Base-by-base conservation (phyloP, 2,797 vertebrate species). In the Semotilus atromaculatus region DNA sequence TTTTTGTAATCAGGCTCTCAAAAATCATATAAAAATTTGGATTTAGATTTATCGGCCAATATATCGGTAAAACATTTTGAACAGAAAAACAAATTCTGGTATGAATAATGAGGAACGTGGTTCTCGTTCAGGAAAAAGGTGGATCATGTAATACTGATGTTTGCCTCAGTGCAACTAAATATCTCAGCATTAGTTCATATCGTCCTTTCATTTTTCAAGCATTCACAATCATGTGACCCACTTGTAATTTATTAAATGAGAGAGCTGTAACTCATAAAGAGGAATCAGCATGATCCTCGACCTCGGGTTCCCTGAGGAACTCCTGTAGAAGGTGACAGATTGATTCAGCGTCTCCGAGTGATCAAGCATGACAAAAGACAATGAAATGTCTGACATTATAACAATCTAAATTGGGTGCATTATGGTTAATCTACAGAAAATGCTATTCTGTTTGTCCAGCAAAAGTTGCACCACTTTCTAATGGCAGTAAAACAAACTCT, bases 311-410 rank as follows among this genome's bases (percentile, higher is more conserved):
- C 55, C 19, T 1, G 80, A 43, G 21, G 75, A 71, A 78, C 45
- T 77, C 51, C 36, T 66, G 62, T 1, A 34, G 74, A 67, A 67
- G 74, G 45, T 74, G 80, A 55, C 8, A 5, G 67, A 68, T 74
- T 67, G 60, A 60, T 71, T 85, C 38, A 45, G 68, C 68, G 14
- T 81, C 67, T 72, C 51, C 23, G 58, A 85, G 48, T 36, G 31
- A 68, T 87, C 68, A 51, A 68, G 74, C 73, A 19, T 74, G 67
- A 67, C 10, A 18, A 48, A 67, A 74, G 11, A 68, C 64, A 74
- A 43, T 21, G 58, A 85, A 19, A 13, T 13, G 43, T 81, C 72
- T 40, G 70, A 31, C 43, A 73, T 51, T 73, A 43, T 45, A 62
- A 73, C 10, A 18, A 16, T 71, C 70, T 13, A 55, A 7, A 19